These are phyloP conservation scores for Solea solea DNA, from an alignment of 2,113 vertebrate species.

Conservation along the genomic window DNA sequence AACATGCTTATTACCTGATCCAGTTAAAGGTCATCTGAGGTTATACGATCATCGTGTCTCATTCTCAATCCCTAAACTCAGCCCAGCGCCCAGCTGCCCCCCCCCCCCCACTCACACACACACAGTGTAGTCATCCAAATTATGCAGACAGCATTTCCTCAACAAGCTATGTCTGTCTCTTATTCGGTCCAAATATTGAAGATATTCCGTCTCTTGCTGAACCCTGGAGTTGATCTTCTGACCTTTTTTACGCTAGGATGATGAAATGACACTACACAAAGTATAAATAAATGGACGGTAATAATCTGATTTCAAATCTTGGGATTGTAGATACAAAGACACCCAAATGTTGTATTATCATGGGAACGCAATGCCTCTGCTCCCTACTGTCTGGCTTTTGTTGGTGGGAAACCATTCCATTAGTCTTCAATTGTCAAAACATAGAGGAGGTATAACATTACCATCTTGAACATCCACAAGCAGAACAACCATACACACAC, in stretches of 20 bases:
- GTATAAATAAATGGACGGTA: not conserved
- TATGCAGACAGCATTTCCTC: conserved; percentile 67
- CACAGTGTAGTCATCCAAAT: conserved; percentile 57
- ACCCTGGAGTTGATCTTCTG: not conserved
- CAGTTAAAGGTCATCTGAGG: conserved; percentile 13
- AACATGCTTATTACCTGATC: not conserved
- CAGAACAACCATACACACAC: conserved; percentile 46
- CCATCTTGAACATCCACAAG: conserved; percentile 61
- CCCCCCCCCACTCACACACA: too few relatives aligned
- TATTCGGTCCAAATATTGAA: conserved; percentile 28
- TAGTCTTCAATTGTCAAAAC: conserved; percentile 75
- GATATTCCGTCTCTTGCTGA: not conserved
- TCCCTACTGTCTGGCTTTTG: conserved; percentile 41
- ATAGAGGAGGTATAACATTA: conserved; percentile 70
- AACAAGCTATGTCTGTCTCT: conserved; percentile 33
- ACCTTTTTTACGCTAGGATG: not conserved
- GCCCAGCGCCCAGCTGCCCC: too few relatives aligned
- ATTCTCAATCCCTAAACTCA: conserved; percentile 37
- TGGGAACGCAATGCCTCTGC: conserved; percentile 49
- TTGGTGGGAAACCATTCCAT: conserved; percentile 63
- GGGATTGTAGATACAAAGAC: conserved; percentile 15
- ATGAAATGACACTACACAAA: not conserved
- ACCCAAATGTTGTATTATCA: conserved; percentile 8
- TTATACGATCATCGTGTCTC: conserved; percentile 43
- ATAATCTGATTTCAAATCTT: not conserved